Percentiles rank a stretch among this genome's conserved stretches.
Conservation (phyloP, 2,113 vertebrate genomes). For the Chaetops frenatus region DNA sequence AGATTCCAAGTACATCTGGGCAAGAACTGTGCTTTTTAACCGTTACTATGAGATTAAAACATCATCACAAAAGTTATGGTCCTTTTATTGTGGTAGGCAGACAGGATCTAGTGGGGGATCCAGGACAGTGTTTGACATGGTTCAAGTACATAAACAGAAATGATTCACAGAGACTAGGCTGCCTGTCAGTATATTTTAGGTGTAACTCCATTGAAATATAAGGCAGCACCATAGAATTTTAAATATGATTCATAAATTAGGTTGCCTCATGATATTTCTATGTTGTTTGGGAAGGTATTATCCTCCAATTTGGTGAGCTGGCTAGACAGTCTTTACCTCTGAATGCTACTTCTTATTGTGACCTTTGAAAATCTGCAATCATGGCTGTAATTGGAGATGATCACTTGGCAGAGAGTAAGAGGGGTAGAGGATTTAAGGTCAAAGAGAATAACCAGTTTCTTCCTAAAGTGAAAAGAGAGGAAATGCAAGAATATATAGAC, state of each 20-base stretch:
- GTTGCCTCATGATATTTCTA: not conserved
- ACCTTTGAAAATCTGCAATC: slow-evolving; percentile 2
- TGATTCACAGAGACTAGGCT: not conserved
- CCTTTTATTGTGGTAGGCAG: not conserved
- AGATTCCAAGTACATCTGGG: not conserved
- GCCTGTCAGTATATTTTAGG: not conserved
- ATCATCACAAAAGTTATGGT: fast-evolving
- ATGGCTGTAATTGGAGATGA: not conserved
- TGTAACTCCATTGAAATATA: not conserved
- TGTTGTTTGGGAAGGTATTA: not conserved
- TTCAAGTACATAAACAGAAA: not conserved
- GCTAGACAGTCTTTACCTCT: not conserved
- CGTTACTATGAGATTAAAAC: not conserved
- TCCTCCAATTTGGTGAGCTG: not conserved
- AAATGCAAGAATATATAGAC: not conserved
- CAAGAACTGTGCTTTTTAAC: not conserved
- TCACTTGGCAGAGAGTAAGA: not conserved
- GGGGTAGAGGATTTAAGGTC: not conserved
- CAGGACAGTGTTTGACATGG: not conserved
- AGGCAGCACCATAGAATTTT: not conserved
- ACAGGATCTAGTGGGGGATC: not conserved
- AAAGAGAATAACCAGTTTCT: not conserved
- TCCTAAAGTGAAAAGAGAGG: not conserved
- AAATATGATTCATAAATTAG: not conserved
- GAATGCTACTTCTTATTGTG: not conserved